Conservation (phyloP, 2,888 invertebrate genomes). For the Eurytoma californica region DNA sequence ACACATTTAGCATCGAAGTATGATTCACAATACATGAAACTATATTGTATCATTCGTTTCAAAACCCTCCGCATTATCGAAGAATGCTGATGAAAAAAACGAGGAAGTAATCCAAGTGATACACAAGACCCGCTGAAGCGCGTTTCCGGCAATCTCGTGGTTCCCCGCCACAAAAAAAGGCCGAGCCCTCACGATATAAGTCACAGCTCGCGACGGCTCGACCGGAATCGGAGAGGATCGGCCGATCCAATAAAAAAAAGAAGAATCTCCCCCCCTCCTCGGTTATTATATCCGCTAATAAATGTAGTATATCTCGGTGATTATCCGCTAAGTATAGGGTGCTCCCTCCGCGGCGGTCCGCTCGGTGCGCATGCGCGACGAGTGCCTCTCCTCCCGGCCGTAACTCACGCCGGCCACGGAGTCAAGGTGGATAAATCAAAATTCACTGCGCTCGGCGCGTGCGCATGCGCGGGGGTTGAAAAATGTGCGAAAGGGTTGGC, state of each 20-base stretch:
- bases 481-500: conserved; percentile 23
- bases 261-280: conserved; percentile 26
- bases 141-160: conserved; percentile 43
- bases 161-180: neutral
- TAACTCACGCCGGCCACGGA: conserved; percentile 67
- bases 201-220: neutral
- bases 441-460: conserved; percentile 64
- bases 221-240: neutral
- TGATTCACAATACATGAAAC: too few species aligned
- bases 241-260: neutral
- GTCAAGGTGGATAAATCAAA: conserved; percentile 69
- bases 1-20: too few species aligned
- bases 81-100: too few species aligned
- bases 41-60: too few species aligned
- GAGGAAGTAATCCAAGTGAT: conserved; percentile 2
- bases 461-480: conserved; percentile 51
- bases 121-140: neutral
- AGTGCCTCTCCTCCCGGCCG: conserved; percentile 68
- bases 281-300: conserved; percentile 71
- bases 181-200: neutral
- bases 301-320: conserved; percentile 72
- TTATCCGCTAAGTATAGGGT: conserved; percentile 73
- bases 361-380: conserved; percentile 66
- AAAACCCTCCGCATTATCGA: too few species aligned
- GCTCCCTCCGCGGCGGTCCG: conserved; percentile 48